Percentiles rank a stretch among this genome's conserved stretches.
Evolutionary conservation across 2,888 invertebrate species (phyloP).

Genomic region (Eristalis intricaria): DNA sequence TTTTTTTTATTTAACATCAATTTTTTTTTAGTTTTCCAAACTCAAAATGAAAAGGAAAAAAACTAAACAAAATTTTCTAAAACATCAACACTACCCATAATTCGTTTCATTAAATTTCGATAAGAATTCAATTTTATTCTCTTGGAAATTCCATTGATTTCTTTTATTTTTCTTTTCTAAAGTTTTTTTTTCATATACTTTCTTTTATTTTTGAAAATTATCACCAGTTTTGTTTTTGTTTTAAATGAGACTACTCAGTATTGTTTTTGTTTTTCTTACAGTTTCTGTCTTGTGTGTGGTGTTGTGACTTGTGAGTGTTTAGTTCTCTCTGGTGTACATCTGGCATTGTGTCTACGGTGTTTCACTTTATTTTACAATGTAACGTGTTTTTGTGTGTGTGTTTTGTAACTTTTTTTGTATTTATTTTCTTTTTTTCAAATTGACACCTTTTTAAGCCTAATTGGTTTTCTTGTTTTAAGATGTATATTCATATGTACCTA

Average conservation of each 20-base stretch:
- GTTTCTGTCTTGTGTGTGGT: slow-evolving; percentile 38
- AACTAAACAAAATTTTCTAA: slow-evolving; percentile 8
- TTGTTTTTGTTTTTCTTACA: slow-evolving; percentile 33
- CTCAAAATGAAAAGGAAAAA: slow-evolving; percentile 23
- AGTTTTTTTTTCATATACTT: slow-evolving; percentile 59
- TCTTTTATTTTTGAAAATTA: slow-evolving; percentile 76
- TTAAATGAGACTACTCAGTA: slow-evolving; percentile 78
- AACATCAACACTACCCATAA: slow-evolving; percentile 55
- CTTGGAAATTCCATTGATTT: neutral
- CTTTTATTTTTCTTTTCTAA: neutral
- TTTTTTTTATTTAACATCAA: neutral
- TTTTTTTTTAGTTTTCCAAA: slow-evolving; percentile 7
- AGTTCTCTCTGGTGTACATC: slow-evolving; percentile 8
- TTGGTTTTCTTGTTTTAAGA: slow-evolving; percentile 42
- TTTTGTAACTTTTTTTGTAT: slow-evolving; percentile 31
- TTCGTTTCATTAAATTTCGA: slow-evolving; percentile 69
- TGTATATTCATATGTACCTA: slow-evolving; percentile 51
- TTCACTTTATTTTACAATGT: slow-evolving; percentile 3
- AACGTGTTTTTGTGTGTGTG: slow-evolving; percentile 38
- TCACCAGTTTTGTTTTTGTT: slow-evolving; percentile 77
- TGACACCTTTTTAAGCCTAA: slow-evolving; percentile 69
- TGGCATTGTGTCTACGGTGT: slow-evolving; percentile 15
- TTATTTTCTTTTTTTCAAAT: slow-evolving; percentile 47
- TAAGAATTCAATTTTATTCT: slow-evolving; percentile 37
- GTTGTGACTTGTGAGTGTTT: slow-evolving; percentile 22